A percentile compares a stretch with the other conserved stretches of the same genome.
Evolutionary conservation across 2,888 invertebrate genomes (phyloP).

Genomic region (Oligia fasciuncula): DNA sequence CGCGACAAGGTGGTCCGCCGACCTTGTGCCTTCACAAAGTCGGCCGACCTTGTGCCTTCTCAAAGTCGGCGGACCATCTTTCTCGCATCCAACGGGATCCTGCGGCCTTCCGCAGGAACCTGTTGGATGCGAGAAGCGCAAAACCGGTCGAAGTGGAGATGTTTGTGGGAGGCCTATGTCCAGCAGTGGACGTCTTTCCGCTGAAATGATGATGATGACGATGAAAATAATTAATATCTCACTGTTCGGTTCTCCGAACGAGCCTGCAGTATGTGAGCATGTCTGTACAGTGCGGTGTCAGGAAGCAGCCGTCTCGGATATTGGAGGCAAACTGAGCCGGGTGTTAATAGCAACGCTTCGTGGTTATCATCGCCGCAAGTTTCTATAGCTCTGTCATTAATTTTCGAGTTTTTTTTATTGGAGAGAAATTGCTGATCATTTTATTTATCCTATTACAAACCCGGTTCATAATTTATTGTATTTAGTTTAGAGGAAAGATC

Average conservation of each 20-base stretch:
- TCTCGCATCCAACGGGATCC: too few species aligned
- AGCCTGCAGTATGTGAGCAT: not conserved
- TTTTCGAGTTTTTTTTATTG: not conserved
- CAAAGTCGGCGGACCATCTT: too few species aligned
- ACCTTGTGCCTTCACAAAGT: too few species aligned
- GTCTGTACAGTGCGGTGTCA: constrained; percentile 4
- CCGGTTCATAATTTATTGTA: not conserved
- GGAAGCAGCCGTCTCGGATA: constrained; percentile 16
- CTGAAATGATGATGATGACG: too few species aligned
- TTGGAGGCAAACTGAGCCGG: constrained; percentile 6
- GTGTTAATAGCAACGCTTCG: constrained; percentile 17
- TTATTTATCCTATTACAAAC: not conserved
- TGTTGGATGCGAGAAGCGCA: too few species aligned
- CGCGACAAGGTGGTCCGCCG: too few species aligned
- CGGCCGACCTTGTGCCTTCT: too few species aligned
- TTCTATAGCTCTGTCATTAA: not conserved
- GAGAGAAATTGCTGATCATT: not conserved
- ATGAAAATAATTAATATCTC: not conserved
- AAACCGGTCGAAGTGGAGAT: too few species aligned
- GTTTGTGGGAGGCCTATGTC: too few species aligned
- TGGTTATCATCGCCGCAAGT: not conserved
- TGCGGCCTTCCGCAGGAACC: too few species aligned
- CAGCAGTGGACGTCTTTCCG: too few species aligned
- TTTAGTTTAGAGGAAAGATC: too few species aligned
- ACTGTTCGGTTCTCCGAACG: not conserved